A percentile compares a stretch with the other conserved stretches of the same genome.
Evolutionary conservation across 2,888 invertebrate genomes (phyloP).

Genomic region (Chymomyza fuscimana): DNA sequence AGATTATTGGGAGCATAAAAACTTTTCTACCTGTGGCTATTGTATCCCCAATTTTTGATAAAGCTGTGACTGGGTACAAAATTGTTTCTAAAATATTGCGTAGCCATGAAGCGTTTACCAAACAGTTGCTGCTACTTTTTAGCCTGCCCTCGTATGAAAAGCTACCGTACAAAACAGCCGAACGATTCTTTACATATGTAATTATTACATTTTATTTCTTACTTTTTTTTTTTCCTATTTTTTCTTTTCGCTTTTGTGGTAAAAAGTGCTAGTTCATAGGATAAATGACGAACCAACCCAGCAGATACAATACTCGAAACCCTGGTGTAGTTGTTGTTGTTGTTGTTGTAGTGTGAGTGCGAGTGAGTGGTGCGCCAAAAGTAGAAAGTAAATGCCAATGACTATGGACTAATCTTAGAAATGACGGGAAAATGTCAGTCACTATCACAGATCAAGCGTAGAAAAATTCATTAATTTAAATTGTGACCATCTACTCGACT

Average conservation of each 20-base stretch:
- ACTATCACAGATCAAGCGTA: conserved; percentile 75
- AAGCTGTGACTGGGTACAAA: too few species aligned
- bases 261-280: conserved; percentile 64
- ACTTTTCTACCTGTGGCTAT: too few species aligned
- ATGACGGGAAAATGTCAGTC: conserved; percentile 70
- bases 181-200: conserved; percentile 60
- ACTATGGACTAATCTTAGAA: conserved; percentile 66
- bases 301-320: conserved; percentile 18
- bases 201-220: conserved; percentile 58
- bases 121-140: too few species aligned
- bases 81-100: too few species aligned
- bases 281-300: conserved; percentile 46
- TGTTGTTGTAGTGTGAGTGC: neutral
- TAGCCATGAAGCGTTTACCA: too few species aligned
- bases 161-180: conserved; percentile 56
- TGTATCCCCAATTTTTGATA: too few species aligned
- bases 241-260: conserved; percentile 26
- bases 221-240: neutral
- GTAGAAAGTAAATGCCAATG: conserved; percentile 71
- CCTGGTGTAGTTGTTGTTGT: neutral
- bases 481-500: conserved; percentile 72
- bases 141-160: neutral
- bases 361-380: conserved; percentile 27
- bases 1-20: too few species aligned
- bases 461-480: conserved; percentile 77